A percentile compares a stretch with the other conserved stretches of the same genome.
Conservation (phyloP, 2,888 invertebrate genomes). For the Adelognathus sp. region DNA sequence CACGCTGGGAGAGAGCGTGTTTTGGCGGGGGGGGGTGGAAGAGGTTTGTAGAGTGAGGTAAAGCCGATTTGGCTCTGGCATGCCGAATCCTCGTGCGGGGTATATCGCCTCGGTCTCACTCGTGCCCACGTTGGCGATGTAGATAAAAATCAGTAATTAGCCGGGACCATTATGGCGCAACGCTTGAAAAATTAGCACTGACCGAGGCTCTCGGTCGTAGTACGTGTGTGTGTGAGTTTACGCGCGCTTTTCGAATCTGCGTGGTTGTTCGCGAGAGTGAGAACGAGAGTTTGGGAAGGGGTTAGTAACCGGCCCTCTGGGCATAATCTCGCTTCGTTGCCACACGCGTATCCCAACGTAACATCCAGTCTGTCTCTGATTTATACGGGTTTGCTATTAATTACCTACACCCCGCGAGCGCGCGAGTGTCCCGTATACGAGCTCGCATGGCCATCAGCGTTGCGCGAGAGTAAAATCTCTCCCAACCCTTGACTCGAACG, state of each 20-base stretch:
- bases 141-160: conserved; percentile 81
- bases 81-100: conserved; percentile 56
- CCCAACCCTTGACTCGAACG: conserved; percentile 12
- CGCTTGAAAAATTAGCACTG: conserved; percentile 80
- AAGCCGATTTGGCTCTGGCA: conserved; percentile 48
- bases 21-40: conserved; percentile 40
- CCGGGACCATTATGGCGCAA: conserved; percentile 79
- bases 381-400: conserved; percentile 81
- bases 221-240: background rate
- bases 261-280: conserved; percentile 34
- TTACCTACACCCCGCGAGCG: conserved; percentile 71
- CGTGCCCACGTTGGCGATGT: conserved; percentile 65
- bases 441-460: background rate
- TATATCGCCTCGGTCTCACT: conserved; percentile 46
- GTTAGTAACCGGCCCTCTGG: conserved; percentile 80
- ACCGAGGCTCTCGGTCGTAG: conserved; percentile 34
- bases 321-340: conserved; percentile 76
- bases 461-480: conserved; percentile 1
- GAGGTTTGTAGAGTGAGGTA: conserved; percentile 40
- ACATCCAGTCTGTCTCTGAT: conserved; percentile 79
- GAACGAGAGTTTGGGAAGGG: conserved; percentile 25
- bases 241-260: conserved; percentile 17
- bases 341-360: conserved; percentile 69
- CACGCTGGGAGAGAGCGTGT: conserved; percentile 49
- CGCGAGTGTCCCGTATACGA: background rate